Conservation (phyloP, 2,888 invertebrate species). For the Apomyelois bistriatella region DNA sequence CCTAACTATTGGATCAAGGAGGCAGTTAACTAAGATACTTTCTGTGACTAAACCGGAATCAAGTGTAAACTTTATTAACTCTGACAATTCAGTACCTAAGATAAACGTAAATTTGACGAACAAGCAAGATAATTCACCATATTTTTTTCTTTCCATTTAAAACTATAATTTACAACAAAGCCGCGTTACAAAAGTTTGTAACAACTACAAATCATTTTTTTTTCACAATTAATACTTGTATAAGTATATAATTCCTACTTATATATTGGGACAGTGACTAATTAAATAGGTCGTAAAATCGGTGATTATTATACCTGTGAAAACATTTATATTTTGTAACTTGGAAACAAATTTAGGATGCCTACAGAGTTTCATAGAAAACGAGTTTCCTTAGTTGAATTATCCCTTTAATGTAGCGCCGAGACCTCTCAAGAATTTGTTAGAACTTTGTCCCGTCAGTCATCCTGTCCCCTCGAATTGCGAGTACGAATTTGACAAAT, state of each 20-base stretch:
- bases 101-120: background rate
- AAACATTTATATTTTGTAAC: background rate
- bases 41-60: too few relatives aligned
- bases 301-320: too few relatives aligned
- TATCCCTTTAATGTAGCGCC: constrained; percentile 42
- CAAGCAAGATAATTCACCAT: background rate
- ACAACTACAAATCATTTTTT: background rate
- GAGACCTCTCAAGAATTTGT: constrained; percentile 37
- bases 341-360: background rate
- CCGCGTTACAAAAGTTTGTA: constrained; percentile 27
- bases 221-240: background rate
- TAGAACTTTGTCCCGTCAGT: constrained; percentile 35
- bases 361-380: constrained; percentile 33
- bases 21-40: too few relatives aligned
- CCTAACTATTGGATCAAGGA: too few relatives aligned
- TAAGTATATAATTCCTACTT: too few relatives aligned
- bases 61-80: too few relatives aligned
- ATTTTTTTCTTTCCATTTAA: constrained; percentile 17
- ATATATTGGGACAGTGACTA: too few relatives aligned
- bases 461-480: constrained; percentile 31
- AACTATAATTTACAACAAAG: constrained; percentile 20
- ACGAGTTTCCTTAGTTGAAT: constrained; percentile 37
- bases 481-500: constrained; percentile 33
- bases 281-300: too few relatives aligned
- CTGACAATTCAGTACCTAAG: background rate